Evolutionary conservation across 2,797 vertebrate species (phyloP).

Genomic region (Vultur gryphus): DNA sequence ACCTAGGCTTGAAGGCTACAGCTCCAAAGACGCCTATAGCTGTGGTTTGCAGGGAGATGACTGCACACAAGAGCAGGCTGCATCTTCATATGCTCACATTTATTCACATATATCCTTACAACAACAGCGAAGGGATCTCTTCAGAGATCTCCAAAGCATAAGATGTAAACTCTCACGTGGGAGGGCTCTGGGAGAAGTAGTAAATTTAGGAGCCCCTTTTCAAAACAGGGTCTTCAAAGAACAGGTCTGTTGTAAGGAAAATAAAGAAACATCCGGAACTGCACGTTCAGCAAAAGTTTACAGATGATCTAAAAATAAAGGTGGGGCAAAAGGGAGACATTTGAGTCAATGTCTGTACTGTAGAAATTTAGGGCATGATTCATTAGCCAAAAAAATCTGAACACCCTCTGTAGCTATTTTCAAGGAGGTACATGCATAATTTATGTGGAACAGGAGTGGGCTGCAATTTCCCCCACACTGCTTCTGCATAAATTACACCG

Average conservation of each 20-base stretch:
- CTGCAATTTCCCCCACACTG: conserved; percentile 49
- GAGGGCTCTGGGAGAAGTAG: background rate
- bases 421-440: conserved; percentile 52
- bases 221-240: background rate
- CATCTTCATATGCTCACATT: background rate
- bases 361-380: conserved; percentile 46
- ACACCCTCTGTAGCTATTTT: conserved; percentile 41
- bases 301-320: conserved; percentile 49
- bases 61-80: background rate
- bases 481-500: conserved; percentile 54
- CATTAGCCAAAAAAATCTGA: conserved; percentile 34
- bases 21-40: background rate
- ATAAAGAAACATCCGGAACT: background rate
- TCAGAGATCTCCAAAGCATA: background rate
- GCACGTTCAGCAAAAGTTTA: conserved; percentile 14
- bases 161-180: background rate
- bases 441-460: conserved; percentile 56
- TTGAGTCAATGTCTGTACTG: conserved; percentile 46
- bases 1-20: background rate
- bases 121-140: background rate
- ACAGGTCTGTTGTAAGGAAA: background rate
- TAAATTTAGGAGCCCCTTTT: background rate
- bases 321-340: conserved; percentile 48
- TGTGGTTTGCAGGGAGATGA: background rate
- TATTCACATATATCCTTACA: background rate